phyloP scores from a whole-genome alignment of 2,113 vertebrate species.

The Coptodon rendalli region DNA sequence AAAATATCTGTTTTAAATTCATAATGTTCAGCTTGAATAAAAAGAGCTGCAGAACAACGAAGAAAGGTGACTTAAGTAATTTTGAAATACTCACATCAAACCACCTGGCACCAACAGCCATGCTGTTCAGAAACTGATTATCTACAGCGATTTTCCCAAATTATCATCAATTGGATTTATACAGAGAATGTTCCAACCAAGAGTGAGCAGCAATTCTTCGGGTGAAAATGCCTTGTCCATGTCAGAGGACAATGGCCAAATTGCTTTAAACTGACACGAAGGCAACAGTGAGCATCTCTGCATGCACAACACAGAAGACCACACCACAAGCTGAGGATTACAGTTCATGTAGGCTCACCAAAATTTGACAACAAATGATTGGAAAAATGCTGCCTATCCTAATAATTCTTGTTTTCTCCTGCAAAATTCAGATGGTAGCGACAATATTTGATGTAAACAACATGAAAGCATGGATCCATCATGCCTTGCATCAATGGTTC shows the following conservation, averaged over 20 bases:
- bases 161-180: not conserved
- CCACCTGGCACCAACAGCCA: not conserved
- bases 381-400: not conserved
- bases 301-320: not conserved
- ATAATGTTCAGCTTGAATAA: not conserved
- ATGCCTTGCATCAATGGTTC: not conserved
- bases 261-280: not conserved
- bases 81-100: not conserved
- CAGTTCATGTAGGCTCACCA: not conserved
- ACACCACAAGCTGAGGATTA: not conserved
- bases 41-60: not conserved
- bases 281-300: not conserved
- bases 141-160: not conserved
- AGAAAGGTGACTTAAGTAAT: not conserved
- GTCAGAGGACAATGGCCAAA: not conserved
- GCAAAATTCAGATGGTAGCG: not conserved
- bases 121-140: accelerated
- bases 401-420: not conserved
- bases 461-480: not conserved
- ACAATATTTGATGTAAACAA: not conserved
- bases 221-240: not conserved
- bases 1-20: not conserved
- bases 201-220: accelerated
- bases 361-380: accelerated
- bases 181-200: not conserved